Conservation (phyloP, 2,888 invertebrate species). For the Brenthis daphne region DNA sequence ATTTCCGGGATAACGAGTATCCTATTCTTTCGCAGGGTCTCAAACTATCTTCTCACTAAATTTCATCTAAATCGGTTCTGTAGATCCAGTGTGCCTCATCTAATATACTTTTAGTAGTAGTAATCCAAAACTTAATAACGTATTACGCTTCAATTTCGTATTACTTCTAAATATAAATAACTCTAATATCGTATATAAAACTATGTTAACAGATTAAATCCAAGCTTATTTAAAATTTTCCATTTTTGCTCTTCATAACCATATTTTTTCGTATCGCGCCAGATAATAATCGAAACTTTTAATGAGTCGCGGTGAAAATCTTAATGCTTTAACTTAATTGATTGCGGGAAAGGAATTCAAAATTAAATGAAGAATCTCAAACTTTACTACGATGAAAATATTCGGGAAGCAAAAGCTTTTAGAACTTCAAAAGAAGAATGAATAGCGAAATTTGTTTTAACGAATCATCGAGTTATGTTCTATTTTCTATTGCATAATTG, state of each 20-base stretch:
- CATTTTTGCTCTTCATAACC: not conserved
- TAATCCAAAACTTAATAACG: too few species aligned
- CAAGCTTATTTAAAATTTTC: not conserved
- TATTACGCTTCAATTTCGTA: too few species aligned
- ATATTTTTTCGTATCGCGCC: constrained; percentile 4
- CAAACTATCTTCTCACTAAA: too few species aligned
- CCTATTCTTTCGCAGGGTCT: too few species aligned
- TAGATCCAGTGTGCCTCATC: too few species aligned
- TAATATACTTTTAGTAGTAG: too few species aligned
- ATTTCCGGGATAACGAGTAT: too few species aligned
- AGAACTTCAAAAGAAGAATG: not conserved
- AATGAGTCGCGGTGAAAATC: constrained; percentile 7
- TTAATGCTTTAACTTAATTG: constrained; percentile 6
- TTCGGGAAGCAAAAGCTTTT: constrained; percentile 4
- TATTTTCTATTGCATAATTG: not conserved
- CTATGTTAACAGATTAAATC: too few species aligned
- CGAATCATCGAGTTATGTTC: not conserved
- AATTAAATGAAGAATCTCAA: constrained; percentile 5
- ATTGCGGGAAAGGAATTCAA: constrained; percentile 16
- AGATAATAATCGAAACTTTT: constrained; percentile 12
- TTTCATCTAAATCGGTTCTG: too few species aligned
- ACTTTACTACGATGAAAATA: constrained; percentile 8
- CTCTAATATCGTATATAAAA: too few species aligned
- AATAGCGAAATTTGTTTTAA: not conserved
- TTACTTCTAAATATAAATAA: too few species aligned